Percentiles rank a stretch among this genome's conserved stretches.
These are phyloP conservation scores for Thymelicus lineola DNA, from an alignment of 2,888 invertebrate species.

Conservation along the genomic window DNA sequence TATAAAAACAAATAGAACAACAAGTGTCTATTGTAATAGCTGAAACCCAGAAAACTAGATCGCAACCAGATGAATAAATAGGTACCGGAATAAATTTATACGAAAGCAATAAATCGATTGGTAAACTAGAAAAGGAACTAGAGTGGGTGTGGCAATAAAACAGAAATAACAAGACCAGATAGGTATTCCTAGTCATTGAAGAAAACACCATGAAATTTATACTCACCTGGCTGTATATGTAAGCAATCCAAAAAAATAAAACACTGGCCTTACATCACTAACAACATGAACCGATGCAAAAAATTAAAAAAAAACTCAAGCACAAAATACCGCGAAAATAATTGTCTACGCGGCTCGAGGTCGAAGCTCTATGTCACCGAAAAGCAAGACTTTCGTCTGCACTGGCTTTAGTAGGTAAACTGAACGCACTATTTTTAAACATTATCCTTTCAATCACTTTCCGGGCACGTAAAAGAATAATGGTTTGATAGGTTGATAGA, in stretches of 20 bases:
- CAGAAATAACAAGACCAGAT: slow-evolving; percentile 36
- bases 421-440: slow-evolving; percentile 66
- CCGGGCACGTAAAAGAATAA: slow-evolving; percentile 36
- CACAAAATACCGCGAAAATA: slow-evolving; percentile 46
- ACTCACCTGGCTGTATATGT: slow-evolving; percentile 28
- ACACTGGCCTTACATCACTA: slow-evolving; percentile 35
- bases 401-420: slow-evolving; percentile 47
- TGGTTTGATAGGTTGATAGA: slow-evolving; percentile 28
- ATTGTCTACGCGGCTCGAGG: slow-evolving; percentile 46
- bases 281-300: slow-evolving; percentile 12
- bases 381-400: slow-evolving; percentile 56
- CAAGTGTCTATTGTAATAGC: not conserved
- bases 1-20: not conserved
- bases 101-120: slow-evolving; percentile 26
- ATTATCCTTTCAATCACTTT: slow-evolving; percentile 51
- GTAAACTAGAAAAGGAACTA: slow-evolving; percentile 26
- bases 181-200: slow-evolving; percentile 20
- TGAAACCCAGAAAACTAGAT: slow-evolving; percentile 4
- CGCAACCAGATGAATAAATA: not conserved
- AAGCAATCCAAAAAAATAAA: slow-evolving; percentile 29
- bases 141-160: slow-evolving; percentile 37
- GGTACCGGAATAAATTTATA: slow-evolving; percentile 9
- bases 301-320: slow-evolving; percentile 32
- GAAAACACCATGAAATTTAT: slow-evolving; percentile 3
- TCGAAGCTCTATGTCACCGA: slow-evolving; percentile 66